A percentile compares a stretch with the other conserved stretches of the same genome.
Evolutionary conservation across 1,140 invertebrate genomes (phyloP).

Genomic region (Tetramorium alpestre): DNA sequence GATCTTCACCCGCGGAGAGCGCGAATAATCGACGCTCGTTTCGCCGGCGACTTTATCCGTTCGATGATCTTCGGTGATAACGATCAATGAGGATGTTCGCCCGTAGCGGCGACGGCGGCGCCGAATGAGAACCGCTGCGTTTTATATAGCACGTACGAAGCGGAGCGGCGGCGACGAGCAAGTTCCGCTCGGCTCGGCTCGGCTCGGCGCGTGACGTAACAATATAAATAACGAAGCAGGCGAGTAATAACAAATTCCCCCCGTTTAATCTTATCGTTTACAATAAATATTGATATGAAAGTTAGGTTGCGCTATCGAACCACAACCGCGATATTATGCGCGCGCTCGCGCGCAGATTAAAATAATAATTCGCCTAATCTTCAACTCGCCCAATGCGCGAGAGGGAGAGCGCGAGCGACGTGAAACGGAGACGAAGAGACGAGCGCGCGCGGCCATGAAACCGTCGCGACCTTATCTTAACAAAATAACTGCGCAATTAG

Average conservation of each 20-base stretch:
- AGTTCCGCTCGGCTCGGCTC: constrained; percentile 65
- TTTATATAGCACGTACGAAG: constrained; percentile 76
- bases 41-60: constrained; percentile 33
- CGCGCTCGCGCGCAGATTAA: constrained; percentile 62
- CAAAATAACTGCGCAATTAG: constrained; percentile 80
- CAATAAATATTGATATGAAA: constrained; percentile 83
- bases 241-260: constrained; percentile 78
- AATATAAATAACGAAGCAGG: constrained; percentile 79
- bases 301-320: constrained; percentile 78
- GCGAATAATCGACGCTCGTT: constrained; percentile 56
- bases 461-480: constrained; percentile 72
- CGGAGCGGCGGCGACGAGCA: constrained; percentile 53
- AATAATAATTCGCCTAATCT: constrained; percentile 81
- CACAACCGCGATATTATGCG: constrained; percentile 59
- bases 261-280: constrained; percentile 83
- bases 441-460: constrained; percentile 58
- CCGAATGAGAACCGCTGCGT: constrained; percentile 76
- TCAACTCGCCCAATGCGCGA: constrained; percentile 1
- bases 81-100: background rate
- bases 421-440: background rate
- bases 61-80: constrained; percentile 50
- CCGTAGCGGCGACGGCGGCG: background rate
- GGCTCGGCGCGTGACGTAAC: constrained; percentile 77
- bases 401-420: background rate
- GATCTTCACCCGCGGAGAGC: background rate